Evolutionary conservation across 2,113 vertebrate genomes (phyloP).

Genomic region (Calyptomena viridis): DNA sequence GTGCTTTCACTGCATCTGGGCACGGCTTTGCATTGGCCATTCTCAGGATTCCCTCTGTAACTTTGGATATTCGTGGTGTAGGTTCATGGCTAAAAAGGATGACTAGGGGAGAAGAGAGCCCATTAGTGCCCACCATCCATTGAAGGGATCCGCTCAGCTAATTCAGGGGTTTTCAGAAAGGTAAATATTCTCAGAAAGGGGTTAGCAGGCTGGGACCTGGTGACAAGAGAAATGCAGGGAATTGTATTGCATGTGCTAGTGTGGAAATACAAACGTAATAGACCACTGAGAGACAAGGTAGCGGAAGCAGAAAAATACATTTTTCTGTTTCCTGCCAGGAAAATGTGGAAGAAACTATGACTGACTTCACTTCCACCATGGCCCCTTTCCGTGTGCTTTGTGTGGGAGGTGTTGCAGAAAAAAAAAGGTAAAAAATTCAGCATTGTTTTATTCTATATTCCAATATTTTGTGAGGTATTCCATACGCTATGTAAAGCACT

Average conservation of each 20-base stretch:
- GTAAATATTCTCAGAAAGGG: neutral
- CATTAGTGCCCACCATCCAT: neutral
- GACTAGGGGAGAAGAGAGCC: neutral
- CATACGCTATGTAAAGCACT: neutral
- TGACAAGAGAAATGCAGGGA: neutral
- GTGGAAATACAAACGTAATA: neutral
- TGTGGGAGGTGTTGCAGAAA: neutral
- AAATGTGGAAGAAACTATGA: neutral
- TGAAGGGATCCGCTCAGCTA: neutral
- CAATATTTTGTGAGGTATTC: neutral
- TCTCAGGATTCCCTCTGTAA: neutral
- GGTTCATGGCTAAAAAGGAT: neutral
- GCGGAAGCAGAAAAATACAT: neutral
- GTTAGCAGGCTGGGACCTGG: neutral
- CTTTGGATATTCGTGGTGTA: neutral
- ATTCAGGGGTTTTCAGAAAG: neutral
- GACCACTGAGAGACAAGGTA: neutral
- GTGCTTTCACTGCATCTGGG: neutral
- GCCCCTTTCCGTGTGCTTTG: neutral
- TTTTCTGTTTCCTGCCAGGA: neutral
- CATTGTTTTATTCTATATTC: neutral
- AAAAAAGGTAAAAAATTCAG: neutral
- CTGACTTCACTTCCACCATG: neutral
- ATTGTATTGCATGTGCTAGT: neutral
- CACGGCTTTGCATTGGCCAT: accelerated